Percentiles rank a stretch among this genome's conserved stretches.
These are phyloP conservation scores for Peromyscus leucopus DNA, from an alignment of 2,113 vertebrate species.

Conservation along the genomic window DNA sequence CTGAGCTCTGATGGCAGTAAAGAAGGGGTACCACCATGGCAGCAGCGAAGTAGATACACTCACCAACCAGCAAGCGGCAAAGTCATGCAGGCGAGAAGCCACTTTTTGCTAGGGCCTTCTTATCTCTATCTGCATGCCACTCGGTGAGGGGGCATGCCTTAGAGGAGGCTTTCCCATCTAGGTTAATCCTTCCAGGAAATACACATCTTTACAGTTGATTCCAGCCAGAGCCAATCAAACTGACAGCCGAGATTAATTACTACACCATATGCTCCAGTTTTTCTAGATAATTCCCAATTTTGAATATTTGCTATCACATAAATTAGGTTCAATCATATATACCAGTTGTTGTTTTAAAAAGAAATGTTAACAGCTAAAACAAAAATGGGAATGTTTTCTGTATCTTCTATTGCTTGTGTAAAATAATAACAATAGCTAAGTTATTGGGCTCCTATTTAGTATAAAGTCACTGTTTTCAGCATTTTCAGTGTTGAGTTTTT, in stretches of 20 bases:
- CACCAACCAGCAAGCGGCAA: background rate
- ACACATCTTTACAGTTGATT: background rate
- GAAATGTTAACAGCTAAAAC: background rate
- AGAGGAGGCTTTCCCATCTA: background rate
- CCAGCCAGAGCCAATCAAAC: background rate
- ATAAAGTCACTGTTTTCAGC: background rate
- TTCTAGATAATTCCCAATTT: slow-evolving; percentile 5
- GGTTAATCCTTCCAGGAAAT: background rate
- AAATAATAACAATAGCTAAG: background rate
- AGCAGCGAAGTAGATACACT: background rate
- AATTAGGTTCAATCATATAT: slow-evolving; percentile 27
- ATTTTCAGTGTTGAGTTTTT: background rate
- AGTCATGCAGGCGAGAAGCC: background rate
- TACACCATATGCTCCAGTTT: slow-evolving; percentile 14
- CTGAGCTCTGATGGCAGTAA: background rate
- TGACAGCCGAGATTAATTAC: background rate
- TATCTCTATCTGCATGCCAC: background rate
- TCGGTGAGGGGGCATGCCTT: background rate
- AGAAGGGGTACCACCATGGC: background rate
- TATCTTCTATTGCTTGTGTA: background rate
- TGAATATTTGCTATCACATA: slow-evolving; percentile 45
- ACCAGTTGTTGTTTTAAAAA: slow-evolving; percentile 41
- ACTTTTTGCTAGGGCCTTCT: background rate
- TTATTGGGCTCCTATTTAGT: background rate
- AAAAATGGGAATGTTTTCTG: background rate